Evolutionary conservation across 2,888 invertebrate species (phyloP).

Genomic region (Athripsodes cinereus): DNA sequence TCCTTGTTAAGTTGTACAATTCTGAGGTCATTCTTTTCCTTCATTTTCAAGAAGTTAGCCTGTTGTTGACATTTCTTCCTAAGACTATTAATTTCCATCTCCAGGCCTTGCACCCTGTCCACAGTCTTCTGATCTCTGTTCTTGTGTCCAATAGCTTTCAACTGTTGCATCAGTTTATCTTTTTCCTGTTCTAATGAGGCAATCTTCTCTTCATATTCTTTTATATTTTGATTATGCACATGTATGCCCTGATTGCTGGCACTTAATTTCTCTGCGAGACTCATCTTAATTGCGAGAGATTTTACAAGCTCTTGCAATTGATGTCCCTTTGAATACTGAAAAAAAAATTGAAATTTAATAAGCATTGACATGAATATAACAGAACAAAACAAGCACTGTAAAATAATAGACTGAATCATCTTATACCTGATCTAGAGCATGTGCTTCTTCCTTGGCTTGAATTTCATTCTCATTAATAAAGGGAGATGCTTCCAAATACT

Average conservation of each 20-base stretch:
- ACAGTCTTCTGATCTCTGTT: slow-evolving; percentile 54
- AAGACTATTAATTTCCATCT: slow-evolving; percentile 65
- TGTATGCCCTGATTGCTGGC: slow-evolving; percentile 50
- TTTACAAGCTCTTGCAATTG: slow-evolving; percentile 67
- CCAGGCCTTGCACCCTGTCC: slow-evolving; percentile 73
- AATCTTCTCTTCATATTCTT: slow-evolving; percentile 65
- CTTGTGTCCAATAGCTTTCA: slow-evolving; percentile 58
- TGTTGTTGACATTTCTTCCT: slow-evolving; percentile 69
- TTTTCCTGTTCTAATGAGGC: slow-evolving; percentile 66
- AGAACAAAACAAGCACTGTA: neutral
- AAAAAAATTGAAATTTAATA: neutral
- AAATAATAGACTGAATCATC: neutral
- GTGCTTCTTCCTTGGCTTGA: slow-evolving; percentile 57
- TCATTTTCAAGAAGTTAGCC: slow-evolving; percentile 59
- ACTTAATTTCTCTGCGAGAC: slow-evolving; percentile 58
- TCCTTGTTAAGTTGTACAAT: slow-evolving; percentile 68
- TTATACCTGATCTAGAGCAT: slow-evolving; percentile 63
- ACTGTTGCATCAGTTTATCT: slow-evolving; percentile 60
- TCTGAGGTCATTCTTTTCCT: slow-evolving; percentile 75
- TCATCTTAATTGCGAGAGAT: slow-evolving; percentile 58
- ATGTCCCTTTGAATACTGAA: slow-evolving; percentile 31
- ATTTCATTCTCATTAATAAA: slow-evolving; percentile 44
- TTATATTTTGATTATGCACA: slow-evolving; percentile 52
- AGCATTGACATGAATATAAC: neutral
- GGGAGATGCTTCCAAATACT: slow-evolving; percentile 25